A percentile compares a stretch with the other conserved stretches of the same genome.
Evolutionary conservation across 1,140 invertebrate genomes (phyloP).

Genomic region (Capitella teleta): DNA sequence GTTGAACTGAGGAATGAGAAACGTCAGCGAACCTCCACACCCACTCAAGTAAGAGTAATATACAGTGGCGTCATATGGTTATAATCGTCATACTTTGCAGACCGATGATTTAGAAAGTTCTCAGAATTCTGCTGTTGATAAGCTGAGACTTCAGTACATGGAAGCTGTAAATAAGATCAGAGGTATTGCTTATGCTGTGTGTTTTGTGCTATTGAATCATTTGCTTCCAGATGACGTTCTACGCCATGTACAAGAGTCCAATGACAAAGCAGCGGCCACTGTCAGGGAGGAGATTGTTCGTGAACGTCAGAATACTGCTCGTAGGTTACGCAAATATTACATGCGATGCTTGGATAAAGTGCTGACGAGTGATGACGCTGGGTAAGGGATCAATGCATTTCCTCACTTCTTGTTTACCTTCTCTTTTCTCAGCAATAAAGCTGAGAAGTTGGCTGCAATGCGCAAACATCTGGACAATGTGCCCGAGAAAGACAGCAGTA

Average conservation of each 20-base stretch:
- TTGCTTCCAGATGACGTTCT: constrained; percentile 22
- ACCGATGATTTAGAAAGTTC: no score
- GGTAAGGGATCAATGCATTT: no score
- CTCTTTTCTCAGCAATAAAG: no score
- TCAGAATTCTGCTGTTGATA: constrained; percentile 11
- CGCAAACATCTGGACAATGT: no score
- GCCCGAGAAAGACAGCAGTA: no score
- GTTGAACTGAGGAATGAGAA: not conserved
- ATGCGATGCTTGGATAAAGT: constrained; percentile 18
- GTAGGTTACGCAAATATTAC: constrained; percentile 17
- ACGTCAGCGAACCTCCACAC: not conserved
- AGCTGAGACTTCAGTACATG: constrained; percentile 21
- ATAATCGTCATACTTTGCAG: not conserved
- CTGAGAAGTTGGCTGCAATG: no score
- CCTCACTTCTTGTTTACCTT: no score
- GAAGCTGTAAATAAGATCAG: constrained; percentile 24
- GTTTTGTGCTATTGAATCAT: no score
- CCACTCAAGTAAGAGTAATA: not conserved
- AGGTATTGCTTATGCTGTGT: no score
- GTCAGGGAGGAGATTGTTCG: constrained; percentile 17
- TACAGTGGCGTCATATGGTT: not conserved
- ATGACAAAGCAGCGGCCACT: constrained; percentile 17
- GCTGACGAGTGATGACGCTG: no score
- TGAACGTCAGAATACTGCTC: constrained; percentile 16
- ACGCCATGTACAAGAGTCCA: constrained; percentile 22